These are phyloP conservation scores for Psittacula cyanocephala DNA, from an alignment of 2,113 vertebrate genomes.

Conservation along the genomic window DNA sequence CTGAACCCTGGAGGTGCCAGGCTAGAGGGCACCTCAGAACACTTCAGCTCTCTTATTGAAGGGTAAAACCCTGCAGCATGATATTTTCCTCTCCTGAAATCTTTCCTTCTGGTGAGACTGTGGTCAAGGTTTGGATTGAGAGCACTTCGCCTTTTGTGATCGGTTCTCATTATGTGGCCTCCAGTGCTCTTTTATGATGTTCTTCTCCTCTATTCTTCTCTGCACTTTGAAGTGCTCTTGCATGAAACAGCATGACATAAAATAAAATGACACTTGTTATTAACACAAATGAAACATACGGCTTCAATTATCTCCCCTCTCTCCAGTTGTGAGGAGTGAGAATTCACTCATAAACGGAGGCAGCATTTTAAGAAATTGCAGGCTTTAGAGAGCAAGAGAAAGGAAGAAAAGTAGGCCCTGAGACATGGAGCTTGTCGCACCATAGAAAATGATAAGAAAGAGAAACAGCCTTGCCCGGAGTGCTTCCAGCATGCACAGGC, in stretches of 20 bases:
- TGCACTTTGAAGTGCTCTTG: slow-evolving; percentile 52
- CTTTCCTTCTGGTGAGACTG: neutral
- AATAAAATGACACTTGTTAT: slow-evolving; percentile 44
- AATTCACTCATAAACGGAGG: slow-evolving; percentile 15
- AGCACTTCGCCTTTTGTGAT: neutral
- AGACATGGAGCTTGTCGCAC: neutral
- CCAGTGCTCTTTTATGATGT: slow-evolving; percentile 23
- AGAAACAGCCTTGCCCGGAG: neutral
- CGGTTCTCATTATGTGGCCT: neutral
- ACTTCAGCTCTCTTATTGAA: neutral
- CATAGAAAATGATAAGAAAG: neutral
- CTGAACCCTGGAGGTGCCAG: neutral
- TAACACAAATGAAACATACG: slow-evolving; percentile 47
- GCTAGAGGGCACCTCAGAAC: neutral
- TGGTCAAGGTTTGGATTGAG: neutral
- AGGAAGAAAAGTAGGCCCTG: neutral
- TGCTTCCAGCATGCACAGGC: neutral
- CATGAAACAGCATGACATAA: slow-evolving; percentile 43
- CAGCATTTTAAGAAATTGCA: slow-evolving; percentile 15
- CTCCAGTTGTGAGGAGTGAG: slow-evolving; percentile 9
- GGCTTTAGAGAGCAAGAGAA: neutral
- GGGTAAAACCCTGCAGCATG: neutral
- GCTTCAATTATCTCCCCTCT: slow-evolving; percentile 39
- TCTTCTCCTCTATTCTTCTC: slow-evolving; percentile 50
- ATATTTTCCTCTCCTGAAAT: neutral